phyloP scores from a whole-genome alignment of 1,140 invertebrate genomes.

The Pomacea maculata region DNA sequence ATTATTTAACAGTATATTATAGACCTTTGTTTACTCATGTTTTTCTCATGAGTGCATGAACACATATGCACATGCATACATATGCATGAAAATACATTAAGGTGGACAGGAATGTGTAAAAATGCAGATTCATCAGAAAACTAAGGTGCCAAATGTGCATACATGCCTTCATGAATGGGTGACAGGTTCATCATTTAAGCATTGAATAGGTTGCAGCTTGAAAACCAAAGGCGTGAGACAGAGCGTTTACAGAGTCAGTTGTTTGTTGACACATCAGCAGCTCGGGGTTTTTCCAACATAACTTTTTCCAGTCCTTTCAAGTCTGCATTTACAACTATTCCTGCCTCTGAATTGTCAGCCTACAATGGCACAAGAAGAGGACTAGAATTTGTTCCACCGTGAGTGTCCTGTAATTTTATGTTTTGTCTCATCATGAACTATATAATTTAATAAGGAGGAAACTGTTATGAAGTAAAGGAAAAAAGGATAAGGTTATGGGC shows the following conservation, averaged over 20 bases:
- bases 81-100: no score
- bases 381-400: conserved; percentile 51
- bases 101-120: not conserved
- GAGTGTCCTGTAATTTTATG: conserved; percentile 27
- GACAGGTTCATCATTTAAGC: not conserved
- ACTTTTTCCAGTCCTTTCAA: conserved; percentile 40
- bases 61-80: not conserved
- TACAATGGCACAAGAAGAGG: conserved; percentile 34
- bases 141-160: not conserved
- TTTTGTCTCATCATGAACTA: conserved; percentile 6
- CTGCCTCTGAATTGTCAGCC: conserved; percentile 41
- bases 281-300: not conserved
- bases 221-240: conserved; percentile 53
- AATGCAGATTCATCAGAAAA: not conserved
- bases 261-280: conserved; percentile 33
- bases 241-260: conserved; percentile 51
- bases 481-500: no score
- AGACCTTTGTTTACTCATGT: not conserved
- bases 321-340: conserved; percentile 51
- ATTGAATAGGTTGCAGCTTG: conserved; percentile 48
- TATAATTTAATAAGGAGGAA: not conserved
- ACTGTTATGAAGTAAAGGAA: no score
- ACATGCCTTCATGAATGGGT: not conserved
- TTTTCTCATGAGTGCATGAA: not conserved
- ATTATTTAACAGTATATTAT: not conserved